Conservation (phyloP, 1,140 invertebrate species). For the Helicorthomorpha holstii region DNA sequence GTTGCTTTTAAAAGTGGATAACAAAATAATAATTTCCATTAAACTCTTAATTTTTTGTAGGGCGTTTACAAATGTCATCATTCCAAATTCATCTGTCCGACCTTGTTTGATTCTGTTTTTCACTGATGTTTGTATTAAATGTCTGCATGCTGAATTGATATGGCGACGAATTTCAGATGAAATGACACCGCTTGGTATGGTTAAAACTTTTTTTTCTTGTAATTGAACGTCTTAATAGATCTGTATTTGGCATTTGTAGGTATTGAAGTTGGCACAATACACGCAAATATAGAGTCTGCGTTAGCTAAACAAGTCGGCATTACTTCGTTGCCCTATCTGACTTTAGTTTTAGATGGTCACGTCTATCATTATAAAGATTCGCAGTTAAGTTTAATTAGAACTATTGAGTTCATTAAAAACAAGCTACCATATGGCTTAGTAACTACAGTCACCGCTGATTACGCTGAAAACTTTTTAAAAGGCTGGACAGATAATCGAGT, state of each 20-base stretch:
- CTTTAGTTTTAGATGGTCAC: conserved; percentile 62
- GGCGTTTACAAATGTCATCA: conserved; percentile 66
- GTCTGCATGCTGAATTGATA: conserved; percentile 60
- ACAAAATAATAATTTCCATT: neutral
- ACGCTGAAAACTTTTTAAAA: conserved; percentile 57
- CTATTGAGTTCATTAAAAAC: conserved; percentile 67
- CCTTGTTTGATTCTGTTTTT: conserved; percentile 76
- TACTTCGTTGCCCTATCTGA: conserved; percentile 57
- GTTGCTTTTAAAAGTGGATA: neutral
- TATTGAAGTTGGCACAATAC: conserved; percentile 47
- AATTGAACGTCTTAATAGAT: neutral
- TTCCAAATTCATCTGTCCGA: conserved; percentile 59
- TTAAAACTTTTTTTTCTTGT: neutral
- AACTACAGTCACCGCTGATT: conserved; percentile 46
- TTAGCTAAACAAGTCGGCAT: conserved; percentile 59
- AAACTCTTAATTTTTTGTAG: conserved; percentile 29
- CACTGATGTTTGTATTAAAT: conserved; percentile 83
- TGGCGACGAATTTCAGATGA: conserved; percentile 68
- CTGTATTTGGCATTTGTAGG: conserved; percentile 14
- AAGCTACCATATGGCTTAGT: conserved; percentile 68
- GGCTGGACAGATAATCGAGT: conserved; percentile 85
- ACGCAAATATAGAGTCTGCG: conserved; percentile 57
- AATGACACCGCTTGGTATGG: conserved; percentile 45
- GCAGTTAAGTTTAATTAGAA: conserved; percentile 52
- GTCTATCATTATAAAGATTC: conserved; percentile 61